Evolutionary conservation across 2,797 vertebrate genomes (phyloP).

Genomic region (Onychomys arenicola): DNA sequence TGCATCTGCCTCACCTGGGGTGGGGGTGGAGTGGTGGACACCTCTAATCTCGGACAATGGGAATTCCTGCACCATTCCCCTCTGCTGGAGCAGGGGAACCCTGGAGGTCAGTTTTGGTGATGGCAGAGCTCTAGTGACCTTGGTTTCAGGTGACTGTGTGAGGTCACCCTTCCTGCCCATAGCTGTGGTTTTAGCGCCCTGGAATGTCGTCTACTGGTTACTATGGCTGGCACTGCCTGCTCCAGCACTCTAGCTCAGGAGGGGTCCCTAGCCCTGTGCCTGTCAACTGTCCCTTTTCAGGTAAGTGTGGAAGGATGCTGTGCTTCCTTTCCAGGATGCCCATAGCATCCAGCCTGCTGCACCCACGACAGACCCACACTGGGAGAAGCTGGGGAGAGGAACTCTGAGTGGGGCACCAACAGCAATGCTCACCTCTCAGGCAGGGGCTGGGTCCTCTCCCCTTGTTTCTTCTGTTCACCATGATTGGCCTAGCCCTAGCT

Average conservation of each 20-base stretch:
- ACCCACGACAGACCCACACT: accelerated
- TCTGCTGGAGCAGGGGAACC: neutral
- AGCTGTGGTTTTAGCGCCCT: accelerated
- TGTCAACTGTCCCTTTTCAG: neutral
- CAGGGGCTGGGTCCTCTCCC: neutral
- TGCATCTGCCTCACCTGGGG: no score
- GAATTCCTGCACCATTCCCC: accelerated
- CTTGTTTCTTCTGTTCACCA: neutral
- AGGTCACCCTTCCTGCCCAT: no score
- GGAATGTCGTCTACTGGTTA: neutral
- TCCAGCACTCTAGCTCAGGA: neutral
- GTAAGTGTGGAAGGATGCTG: neutral
- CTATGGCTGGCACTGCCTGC: neutral
- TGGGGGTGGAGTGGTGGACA: accelerated
- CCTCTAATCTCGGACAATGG: accelerated
- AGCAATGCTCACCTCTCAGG: neutral
- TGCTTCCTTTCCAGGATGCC: neutral
- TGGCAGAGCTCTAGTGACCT: neutral
- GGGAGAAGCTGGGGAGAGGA: no score
- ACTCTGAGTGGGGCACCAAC: accelerated
- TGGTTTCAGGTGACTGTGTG: neutral
- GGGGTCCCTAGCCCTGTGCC: neutral
- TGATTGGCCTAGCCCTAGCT: neutral
- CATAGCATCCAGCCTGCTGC: neutral
- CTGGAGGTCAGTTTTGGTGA: neutral